These are phyloP conservation scores for Zaprionus bogoriensis DNA, from an alignment of 2,888 invertebrate species.

Conservation along the genomic window DNA sequence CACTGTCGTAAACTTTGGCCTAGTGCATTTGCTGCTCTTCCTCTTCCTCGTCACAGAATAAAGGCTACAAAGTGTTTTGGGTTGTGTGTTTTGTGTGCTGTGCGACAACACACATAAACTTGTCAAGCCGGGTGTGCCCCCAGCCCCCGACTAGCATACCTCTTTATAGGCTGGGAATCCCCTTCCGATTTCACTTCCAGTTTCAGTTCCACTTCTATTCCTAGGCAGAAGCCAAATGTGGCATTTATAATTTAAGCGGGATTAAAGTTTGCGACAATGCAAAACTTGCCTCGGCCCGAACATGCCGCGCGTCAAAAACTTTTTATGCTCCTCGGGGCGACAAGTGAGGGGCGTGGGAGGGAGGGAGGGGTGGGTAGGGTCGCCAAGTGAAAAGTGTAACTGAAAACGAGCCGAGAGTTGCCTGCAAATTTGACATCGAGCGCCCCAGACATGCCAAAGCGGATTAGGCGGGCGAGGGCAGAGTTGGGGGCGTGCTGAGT, in stretches of 20 bases:
- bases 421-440: constrained; percentile 71
- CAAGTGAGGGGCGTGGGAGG: background rate
- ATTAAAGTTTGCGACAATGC: constrained; percentile 72
- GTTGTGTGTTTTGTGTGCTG: constrained; percentile 48
- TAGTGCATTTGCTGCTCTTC: constrained; percentile 39
- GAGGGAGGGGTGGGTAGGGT: background rate
- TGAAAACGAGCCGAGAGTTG: constrained; percentile 58
- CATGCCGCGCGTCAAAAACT: constrained; percentile 71
- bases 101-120: constrained; percentile 73
- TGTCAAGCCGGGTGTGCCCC: constrained; percentile 45
- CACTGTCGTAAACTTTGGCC: constrained; percentile 45
- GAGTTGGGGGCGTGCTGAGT: background rate
- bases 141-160: too few species aligned
- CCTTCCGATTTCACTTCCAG: too few species aligned
- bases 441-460: constrained; percentile 71
- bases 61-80: constrained; percentile 75
- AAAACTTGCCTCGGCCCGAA: constrained; percentile 66
- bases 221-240: constrained; percentile 63
- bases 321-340: constrained; percentile 48
- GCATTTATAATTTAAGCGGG: constrained; percentile 76
- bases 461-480: constrained; percentile 52
- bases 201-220: too few species aligned
- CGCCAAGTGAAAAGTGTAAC: constrained; percentile 39
- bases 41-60: constrained; percentile 39
- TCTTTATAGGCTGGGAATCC: background rate